These are phyloP conservation scores for Probaryconus sp. DNA, from an alignment of 1,140 invertebrate genomes.

Conservation along the genomic window DNA sequence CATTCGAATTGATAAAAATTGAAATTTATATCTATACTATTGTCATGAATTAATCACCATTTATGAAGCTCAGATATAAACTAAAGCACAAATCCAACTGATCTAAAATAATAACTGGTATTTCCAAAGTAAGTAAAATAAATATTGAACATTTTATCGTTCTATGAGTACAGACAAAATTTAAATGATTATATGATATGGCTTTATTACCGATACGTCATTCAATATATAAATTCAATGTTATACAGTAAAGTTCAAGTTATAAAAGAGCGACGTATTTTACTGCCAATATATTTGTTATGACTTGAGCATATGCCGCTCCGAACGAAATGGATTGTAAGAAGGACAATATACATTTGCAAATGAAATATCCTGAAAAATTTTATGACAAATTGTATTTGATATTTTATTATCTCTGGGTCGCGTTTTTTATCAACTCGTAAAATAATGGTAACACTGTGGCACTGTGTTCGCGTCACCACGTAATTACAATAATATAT, in stretches of 20 bases:
- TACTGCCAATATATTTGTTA: constrained; percentile 16
- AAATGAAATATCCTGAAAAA: constrained; percentile 1
- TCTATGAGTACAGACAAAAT: too few relatives aligned
- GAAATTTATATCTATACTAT: too few relatives aligned
- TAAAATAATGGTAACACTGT: too few relatives aligned
- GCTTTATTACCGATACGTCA: constrained; percentile 7
- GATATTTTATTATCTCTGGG: not conserved
- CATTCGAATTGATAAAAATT: too few relatives aligned
- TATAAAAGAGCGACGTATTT: constrained; percentile 7
- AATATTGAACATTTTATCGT: too few relatives aligned
- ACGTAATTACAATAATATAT: constrained; percentile 18
- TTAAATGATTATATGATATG: too few relatives aligned
- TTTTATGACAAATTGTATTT: not conserved
- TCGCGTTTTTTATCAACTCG: not conserved
- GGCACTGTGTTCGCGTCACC: constrained; percentile 1
- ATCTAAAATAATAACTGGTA: too few relatives aligned
- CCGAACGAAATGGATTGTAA: constrained; percentile 1
- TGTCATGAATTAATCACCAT: too few relatives aligned
- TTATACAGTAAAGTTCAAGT: constrained; percentile 8
- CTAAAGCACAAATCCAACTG: too few relatives aligned
- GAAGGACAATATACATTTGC: not conserved
- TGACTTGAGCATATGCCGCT: constrained; percentile 5
- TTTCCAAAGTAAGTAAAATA: too few relatives aligned
- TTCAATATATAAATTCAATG: constrained; percentile 6
- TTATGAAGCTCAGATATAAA: too few relatives aligned